Evolutionary conservation across 2,113 vertebrate species (phyloP).

Genomic region (Castor canadensis): DNA sequence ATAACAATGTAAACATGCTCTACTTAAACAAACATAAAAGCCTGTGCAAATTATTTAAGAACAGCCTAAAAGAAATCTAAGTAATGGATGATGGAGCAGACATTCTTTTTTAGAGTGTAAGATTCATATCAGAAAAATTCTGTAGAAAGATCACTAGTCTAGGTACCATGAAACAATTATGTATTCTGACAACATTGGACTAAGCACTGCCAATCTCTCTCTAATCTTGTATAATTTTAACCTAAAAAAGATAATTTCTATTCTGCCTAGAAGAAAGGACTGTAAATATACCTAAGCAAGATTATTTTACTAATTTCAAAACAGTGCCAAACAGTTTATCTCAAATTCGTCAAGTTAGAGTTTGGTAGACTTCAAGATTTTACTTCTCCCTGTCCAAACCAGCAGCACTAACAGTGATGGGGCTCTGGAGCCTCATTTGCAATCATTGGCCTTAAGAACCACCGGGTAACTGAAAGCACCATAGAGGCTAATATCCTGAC

Average conservation of each 20-base stretch:
- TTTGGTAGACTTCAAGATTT: background rate
- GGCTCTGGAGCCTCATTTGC: constrained; percentile 27
- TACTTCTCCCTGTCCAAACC: constrained; percentile 7
- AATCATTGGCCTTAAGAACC: constrained; percentile 63
- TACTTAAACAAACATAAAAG: constrained; percentile 69
- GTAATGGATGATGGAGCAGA: background rate
- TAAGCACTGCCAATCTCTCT: background rate
- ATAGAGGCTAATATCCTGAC: constrained; percentile 34
- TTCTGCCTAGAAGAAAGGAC: background rate
- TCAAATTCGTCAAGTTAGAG: constrained; percentile 29
- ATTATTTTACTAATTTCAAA: background rate
- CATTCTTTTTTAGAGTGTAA: background rate
- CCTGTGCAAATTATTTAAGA: constrained; percentile 64
- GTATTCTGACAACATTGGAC: background rate
- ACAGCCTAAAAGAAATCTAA: constrained; percentile 58
- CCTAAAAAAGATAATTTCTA: background rate
- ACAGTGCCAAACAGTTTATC: background rate
- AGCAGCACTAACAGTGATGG: background rate
- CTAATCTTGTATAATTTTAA: background rate
- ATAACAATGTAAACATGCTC: constrained; percentile 65
- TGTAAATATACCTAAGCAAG: background rate
- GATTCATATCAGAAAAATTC: background rate
- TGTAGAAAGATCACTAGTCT: background rate
- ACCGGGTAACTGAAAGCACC: constrained; percentile 25
- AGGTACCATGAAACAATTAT: background rate